Evolutionary conservation across 2,113 vertebrate genomes (phyloP).

Genomic region (Melozone crissalis): DNA sequence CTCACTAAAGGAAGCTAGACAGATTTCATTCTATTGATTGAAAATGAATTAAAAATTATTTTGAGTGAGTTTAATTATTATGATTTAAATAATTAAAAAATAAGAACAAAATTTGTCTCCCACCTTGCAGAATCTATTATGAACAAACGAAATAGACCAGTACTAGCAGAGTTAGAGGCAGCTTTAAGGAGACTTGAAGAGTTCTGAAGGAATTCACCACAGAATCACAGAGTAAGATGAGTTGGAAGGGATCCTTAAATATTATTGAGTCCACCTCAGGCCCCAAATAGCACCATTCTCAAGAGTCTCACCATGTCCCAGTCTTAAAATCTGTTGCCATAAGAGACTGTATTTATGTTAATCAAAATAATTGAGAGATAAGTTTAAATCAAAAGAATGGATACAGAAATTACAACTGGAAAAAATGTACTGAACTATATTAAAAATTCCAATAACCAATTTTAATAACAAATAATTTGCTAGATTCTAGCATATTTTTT

Average conservation of each 20-base stretch:
- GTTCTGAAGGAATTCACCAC: background rate
- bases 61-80: background rate
- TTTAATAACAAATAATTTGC: background rate
- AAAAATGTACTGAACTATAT: background rate
- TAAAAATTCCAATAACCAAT: background rate
- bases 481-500: background rate
- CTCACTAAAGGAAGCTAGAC: slow-evolving; percentile 26
- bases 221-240: background rate
- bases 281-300: background rate
- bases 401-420: background rate
- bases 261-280: background rate
- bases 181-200: background rate
- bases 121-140: background rate
- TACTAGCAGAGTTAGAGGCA: background rate
- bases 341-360: background rate
- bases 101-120: background rate
- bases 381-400: background rate
- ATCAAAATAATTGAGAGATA: background rate
- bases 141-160: background rate
- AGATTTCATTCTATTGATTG: background rate
- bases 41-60: slow-evolving; percentile 1
- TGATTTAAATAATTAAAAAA: background rate
- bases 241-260: background rate
- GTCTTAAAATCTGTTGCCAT: background rate
- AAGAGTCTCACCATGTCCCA: background rate